Percentiles rank a stretch among this genome's conserved stretches.
Conservation (phyloP, 2,113 vertebrate genomes). For the Elgaria multicarinata region DNA sequence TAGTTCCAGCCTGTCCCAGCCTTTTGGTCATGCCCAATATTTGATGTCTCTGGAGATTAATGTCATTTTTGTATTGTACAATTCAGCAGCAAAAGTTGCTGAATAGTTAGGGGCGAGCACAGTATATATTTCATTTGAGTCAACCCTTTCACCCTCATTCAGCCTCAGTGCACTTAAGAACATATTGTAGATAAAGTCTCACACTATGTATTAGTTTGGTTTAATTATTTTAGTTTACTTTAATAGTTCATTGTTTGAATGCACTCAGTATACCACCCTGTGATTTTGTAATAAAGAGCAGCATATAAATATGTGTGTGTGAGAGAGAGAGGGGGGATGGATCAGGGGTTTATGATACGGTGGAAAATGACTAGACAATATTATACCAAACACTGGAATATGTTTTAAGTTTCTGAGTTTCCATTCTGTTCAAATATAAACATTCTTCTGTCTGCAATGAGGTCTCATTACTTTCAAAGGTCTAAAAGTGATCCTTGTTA, state of each 20-base stretch:
- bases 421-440: neutral
- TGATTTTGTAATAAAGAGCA: too few relatives aligned
- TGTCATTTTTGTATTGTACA: neutral
- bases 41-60: neutral
- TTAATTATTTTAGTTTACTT: too few relatives aligned
- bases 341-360: too few relatives aligned
- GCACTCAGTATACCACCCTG: too few relatives aligned
- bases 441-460: neutral
- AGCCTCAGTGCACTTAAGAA: neutral
- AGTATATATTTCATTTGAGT: neutral
- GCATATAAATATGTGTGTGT: too few relatives aligned
- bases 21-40: neutral
- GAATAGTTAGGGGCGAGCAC: neutral
- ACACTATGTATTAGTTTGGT: too few relatives aligned
- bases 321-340: too few relatives aligned
- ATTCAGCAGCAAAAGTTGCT: neutral
- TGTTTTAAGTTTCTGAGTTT: neutral
- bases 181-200: neutral
- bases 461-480: neutral
- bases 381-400: neutral
- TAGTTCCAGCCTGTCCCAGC: neutral
- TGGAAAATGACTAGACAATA: neutral
- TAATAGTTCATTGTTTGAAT: too few relatives aligned
- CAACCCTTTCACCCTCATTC: neutral
- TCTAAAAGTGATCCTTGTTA: neutral